Evolutionary conservation across 2,888 invertebrate species (phyloP).

Genomic region (Drosophila pegasa): DNA sequence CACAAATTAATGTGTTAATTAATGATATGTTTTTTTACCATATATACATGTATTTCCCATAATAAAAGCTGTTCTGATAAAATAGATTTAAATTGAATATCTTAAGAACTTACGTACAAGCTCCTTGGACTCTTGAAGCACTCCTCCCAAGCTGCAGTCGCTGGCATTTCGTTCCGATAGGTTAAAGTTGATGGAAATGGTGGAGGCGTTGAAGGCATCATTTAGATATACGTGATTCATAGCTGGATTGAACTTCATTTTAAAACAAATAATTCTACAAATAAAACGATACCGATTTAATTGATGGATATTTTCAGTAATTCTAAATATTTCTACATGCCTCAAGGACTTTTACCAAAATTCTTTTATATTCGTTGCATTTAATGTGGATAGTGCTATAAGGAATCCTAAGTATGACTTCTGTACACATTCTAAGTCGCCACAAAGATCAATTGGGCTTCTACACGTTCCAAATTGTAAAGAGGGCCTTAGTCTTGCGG

Average conservation of each 20-base stretch:
- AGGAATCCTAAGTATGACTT: not conserved
- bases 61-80: too few relatives aligned
- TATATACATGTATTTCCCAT: too few relatives aligned
- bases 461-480: too few relatives aligned
- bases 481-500: too few relatives aligned
- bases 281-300: not conserved
- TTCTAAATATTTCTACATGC: not conserved
- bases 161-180: constrained; percentile 81
- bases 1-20: too few relatives aligned
- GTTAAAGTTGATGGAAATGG: constrained; percentile 82
- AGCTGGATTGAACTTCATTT: constrained; percentile 81
- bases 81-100: too few relatives aligned
- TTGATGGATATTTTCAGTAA: not conserved
- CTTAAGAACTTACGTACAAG: constrained; percentile 83
- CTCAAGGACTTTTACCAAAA: not conserved
- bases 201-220: constrained; percentile 84
- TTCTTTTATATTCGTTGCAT: not conserved
- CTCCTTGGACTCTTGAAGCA: constrained; percentile 87
- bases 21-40: too few relatives aligned
- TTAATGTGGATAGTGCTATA: too few relatives aligned
- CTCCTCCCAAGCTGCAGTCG: constrained; percentile 64
- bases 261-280: constrained; percentile 17
- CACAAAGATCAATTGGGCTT: too few relatives aligned
- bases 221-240: constrained; percentile 84
- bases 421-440: not conserved